Base-by-base conservation (phyloP, 92 coral and sea anemone genomes). In the Scolanthus callimorphus region DNA sequence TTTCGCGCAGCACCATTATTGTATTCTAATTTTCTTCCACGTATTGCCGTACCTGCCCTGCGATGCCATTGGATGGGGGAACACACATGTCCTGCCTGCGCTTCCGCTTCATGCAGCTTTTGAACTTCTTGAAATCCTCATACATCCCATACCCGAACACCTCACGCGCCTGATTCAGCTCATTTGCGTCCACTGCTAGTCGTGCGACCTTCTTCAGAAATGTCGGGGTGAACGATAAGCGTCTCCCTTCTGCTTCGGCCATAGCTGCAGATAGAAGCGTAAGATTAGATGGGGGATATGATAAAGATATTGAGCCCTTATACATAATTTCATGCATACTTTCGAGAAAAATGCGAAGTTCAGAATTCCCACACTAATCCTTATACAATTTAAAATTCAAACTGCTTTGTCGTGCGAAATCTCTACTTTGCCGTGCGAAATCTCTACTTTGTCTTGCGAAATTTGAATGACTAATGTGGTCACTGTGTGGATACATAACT, bases 231-330 rank as follows among this genome's bases (percentile, higher is more conserved):
- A 22, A 31, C 11, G 39, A 41, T n/a, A 31, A 30, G 24, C 45
- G 70, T 1, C 49, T 34, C n/a, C 62, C 58, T 6, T 45, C 46
- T 11, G 77, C 71, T 21, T 51, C 70, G 3, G 62, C 70, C 83
- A 68, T 77, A 15, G 77, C 83, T 77, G 62, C 19, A 27, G 17
- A 19, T 26, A 25, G 15, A 25, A 31, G n/a, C n/a, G n/a, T n/a
- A n/a, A n/a, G n/a, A n/a, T n/a, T n/a, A n/a, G n/a, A n/a, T n/a
- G n/a, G n/a, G n/a, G n/a, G n/a, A n/a, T n/a, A n/a, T n/a, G n/a
- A n/a, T n/a, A n/a, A n/a, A n/a, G n/a, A n/a, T n/a, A n/a, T n/a
- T n/a, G n/a, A n/a, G n/a, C n/a, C n/a, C n/a, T n/a, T n/a, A n/a
- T n/a, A n/a, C n/a, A n/a, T n/a, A n/a, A n/a, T n/a, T n/a, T n/a